Base-by-base conservation (phyloP, 2,888 invertebrate species). In the Nemotelus nigrinus region DNA sequence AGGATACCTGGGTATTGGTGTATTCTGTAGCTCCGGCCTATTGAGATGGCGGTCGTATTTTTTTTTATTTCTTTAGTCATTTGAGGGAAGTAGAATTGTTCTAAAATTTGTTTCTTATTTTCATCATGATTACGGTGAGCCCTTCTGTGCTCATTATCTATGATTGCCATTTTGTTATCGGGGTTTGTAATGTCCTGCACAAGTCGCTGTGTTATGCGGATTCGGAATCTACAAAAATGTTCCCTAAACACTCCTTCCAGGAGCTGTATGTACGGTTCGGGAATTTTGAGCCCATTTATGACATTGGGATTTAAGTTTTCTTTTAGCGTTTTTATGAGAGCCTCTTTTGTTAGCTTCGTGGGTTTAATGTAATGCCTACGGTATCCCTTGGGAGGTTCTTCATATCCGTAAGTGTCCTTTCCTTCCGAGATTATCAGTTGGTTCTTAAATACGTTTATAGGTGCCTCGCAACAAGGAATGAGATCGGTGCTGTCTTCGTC, bases 391-490 rank as follows among this genome's bases (percentile, higher is more conserved):
- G 10, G 48, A 4, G 68, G 68, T 68, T 48, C 25, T 25, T 68
- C 68, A 68, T 47, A 47, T 8, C 39, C 48, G 6, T 5, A 50
- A 6, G 7, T 68, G 25, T 68, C 41, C n/a, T 63, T 63, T 5
- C 39, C 63, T 43, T 63, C 63, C 5, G 4, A 10, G 4, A 63
- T n/a, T n/a, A 68, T 68, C 47, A 68, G 3, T 47, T 68, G 68
- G 41, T 68, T 68, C 48, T 68, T 68, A 47, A 68, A 68, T 41
- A 41, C 43, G 43, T 65, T 65, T 25, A 47, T 68, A 4, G 45
- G 68, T 3, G 48, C n/a, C n/a, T n/a, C n/a, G n/a, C n/a, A n/a
- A n/a, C n/a, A n/a, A n/a, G n/a, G n/a, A n/a, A n/a, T n/a, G n/a
- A n/a, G n/a, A n/a, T n/a, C n/a, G n/a, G n/a, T n/a, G n/a, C n/a